Evolutionary conservation across 2,113 vertebrate genomes (phyloP).

Genomic region (Silurus meridionalis): DNA sequence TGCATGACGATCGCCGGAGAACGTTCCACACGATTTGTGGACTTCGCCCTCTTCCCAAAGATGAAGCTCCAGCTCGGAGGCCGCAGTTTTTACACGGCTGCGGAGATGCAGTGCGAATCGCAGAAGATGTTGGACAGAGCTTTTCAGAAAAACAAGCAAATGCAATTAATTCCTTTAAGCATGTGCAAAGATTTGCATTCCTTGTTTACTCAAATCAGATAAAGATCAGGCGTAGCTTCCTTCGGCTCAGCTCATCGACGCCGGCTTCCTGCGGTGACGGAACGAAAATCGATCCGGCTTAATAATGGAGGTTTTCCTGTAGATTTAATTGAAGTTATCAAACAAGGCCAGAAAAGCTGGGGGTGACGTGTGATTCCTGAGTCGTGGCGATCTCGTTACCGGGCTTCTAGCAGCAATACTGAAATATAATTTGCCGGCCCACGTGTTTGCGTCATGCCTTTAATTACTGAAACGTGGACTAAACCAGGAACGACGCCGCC

Average conservation of each 20-base stretch:
- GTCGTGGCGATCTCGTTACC: conserved; percentile 41
- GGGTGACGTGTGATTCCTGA: conserved; percentile 36
- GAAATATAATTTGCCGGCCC: conserved; percentile 30
- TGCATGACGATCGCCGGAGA: no score
- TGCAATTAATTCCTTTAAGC: conserved; percentile 43
- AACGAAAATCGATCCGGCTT: conserved; percentile 65
- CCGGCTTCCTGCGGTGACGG: conserved; percentile 49
- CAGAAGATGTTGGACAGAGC: no score
- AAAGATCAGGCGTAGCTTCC: background rate
- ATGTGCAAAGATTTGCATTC: conserved; percentile 20
- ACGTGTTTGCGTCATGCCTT: conserved; percentile 32
- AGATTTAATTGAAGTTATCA: conserved; percentile 62
- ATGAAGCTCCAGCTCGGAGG: no score
- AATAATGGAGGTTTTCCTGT: conserved; percentile 58
- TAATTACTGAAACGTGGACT: conserved; percentile 35
- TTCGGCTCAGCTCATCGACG: conserved; percentile 31
- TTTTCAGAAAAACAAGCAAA: conserved; percentile 39
- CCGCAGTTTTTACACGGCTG: no score
- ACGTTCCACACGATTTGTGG: no score
- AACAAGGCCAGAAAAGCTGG: conserved; percentile 43
- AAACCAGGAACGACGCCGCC: background rate
- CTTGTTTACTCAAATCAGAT: conserved; percentile 29
- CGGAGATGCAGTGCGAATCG: no score
- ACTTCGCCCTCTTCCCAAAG: no score
- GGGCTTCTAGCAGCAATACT: conserved; percentile 43